Conservation (phyloP, 1,140 invertebrate species). For the Formica exsecta region DNA sequence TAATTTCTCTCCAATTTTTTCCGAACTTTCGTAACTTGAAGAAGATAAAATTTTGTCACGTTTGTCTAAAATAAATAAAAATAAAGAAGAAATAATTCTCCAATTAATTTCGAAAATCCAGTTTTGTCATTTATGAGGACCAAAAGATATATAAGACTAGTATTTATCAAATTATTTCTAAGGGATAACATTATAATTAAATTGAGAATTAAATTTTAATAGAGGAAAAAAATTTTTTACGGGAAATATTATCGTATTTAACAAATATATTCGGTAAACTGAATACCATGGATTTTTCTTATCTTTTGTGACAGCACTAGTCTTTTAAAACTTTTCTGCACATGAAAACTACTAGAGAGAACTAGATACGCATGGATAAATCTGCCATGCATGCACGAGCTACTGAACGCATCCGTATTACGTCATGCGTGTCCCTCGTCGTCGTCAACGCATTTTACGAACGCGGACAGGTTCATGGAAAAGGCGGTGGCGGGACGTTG, state of each 20-base stretch:
- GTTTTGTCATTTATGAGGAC: background rate
- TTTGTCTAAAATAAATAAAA: background rate
- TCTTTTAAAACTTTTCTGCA: slow-evolving; percentile 1
- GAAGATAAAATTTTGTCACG: background rate
- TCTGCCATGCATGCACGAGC: slow-evolving; percentile 41
- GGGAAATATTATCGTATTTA: background rate
- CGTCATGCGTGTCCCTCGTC: slow-evolving; percentile 44
- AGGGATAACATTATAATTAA: no score
- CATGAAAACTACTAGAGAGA: no score
- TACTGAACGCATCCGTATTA: slow-evolving; percentile 35
- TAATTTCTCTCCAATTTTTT: background rate
- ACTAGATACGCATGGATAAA: slow-evolving; percentile 14
- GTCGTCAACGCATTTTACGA: slow-evolving; percentile 57
- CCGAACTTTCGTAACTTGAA: background rate
- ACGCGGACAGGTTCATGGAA: slow-evolving; percentile 70
- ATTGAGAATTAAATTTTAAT: background rate
- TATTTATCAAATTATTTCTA: background rate
- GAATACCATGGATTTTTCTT: background rate
- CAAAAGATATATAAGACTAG: background rate
- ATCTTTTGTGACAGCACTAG: no score
- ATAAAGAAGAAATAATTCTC: background rate
- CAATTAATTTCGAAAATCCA: background rate
- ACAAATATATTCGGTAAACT: background rate
- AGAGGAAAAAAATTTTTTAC: background rate
- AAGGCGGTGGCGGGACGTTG: slow-evolving; percentile 62